Evolutionary conservation across 2,888 invertebrate species (phyloP).

Genomic region (Stenodera caucasica): DNA sequence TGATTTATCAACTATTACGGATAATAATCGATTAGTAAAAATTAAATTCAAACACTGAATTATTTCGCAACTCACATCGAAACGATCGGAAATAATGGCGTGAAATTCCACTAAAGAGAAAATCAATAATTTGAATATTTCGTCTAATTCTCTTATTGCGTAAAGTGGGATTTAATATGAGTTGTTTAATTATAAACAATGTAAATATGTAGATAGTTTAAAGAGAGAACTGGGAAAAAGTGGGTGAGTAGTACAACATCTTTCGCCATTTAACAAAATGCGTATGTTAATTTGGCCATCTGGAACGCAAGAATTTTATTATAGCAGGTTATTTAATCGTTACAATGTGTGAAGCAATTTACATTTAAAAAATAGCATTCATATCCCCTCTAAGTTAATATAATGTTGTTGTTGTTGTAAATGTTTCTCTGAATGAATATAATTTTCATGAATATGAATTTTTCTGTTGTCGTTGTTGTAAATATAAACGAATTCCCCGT

Average conservation of each 20-base stretch:
- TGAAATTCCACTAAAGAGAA: no score
- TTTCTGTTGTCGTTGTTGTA: constrained; percentile 17
- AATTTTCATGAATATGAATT: constrained; percentile 30
- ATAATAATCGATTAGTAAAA: constrained; percentile 25
- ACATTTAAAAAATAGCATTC: constrained; percentile 26
- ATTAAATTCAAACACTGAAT: constrained; percentile 20
- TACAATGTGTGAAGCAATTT: constrained; percentile 32
- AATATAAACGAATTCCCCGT: constrained; percentile 23
- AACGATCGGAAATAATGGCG: constrained; percentile 12
- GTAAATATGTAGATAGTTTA: constrained; percentile 3
- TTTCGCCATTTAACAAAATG: neutral
- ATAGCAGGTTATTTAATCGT: constrained; percentile 28
- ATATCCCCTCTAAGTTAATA: constrained; percentile 12
- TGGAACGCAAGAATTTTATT: constrained; percentile 28
- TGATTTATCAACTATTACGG: constrained; percentile 14
- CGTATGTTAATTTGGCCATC: constrained; percentile 22
- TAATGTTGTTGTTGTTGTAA: constrained; percentile 22
- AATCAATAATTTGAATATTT: no score
- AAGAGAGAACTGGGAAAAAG: no score
- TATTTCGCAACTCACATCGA: constrained; percentile 1
- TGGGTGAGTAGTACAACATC: neutral
- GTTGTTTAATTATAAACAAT: constrained; percentile 18
- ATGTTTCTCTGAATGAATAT: constrained; percentile 20
- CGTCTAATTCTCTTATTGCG: no score
- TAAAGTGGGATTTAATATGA: constrained; percentile 3